Conservation (phyloP, 2,797 vertebrate species). For the Galago senegalensis region DNA sequence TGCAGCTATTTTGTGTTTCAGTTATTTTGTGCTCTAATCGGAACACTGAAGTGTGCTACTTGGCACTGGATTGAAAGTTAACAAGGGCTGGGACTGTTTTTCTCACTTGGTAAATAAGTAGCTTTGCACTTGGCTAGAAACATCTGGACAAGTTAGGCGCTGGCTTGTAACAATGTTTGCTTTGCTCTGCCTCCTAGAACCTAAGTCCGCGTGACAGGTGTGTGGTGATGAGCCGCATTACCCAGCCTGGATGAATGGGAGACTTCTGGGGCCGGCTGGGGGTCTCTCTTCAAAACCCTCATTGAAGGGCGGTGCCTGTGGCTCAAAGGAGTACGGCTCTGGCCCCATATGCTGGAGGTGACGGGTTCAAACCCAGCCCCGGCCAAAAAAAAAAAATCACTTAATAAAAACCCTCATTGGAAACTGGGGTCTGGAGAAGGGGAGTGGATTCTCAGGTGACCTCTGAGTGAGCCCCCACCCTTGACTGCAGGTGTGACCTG, state of each 20-base stretch:
- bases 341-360: too few species aligned
- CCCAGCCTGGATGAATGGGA: background rate
- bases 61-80: background rate
- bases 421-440: accelerated
- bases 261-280: accelerated
- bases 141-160: background rate
- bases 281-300: background rate
- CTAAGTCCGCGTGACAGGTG: accelerated
- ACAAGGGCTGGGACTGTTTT: background rate
- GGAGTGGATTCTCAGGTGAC: accelerated
- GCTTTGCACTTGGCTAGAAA: background rate
- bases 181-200: background rate
- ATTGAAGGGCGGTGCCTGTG: background rate
- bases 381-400: too few species aligned
- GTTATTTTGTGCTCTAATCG: accelerated
- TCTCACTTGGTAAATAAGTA: background rate
- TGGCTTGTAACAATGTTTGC: background rate
- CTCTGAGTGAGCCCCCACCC: accelerated
- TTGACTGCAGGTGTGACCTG: accelerated
- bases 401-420: background rate
- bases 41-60: accelerated
- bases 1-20: too few species aligned
- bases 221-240: accelerated
- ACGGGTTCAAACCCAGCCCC: too few species aligned
- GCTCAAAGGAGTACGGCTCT: too few species aligned